These are phyloP conservation scores for Coelopa pilipes DNA, from an alignment of 2,888 invertebrate genomes.

Conservation along the genomic window DNA sequence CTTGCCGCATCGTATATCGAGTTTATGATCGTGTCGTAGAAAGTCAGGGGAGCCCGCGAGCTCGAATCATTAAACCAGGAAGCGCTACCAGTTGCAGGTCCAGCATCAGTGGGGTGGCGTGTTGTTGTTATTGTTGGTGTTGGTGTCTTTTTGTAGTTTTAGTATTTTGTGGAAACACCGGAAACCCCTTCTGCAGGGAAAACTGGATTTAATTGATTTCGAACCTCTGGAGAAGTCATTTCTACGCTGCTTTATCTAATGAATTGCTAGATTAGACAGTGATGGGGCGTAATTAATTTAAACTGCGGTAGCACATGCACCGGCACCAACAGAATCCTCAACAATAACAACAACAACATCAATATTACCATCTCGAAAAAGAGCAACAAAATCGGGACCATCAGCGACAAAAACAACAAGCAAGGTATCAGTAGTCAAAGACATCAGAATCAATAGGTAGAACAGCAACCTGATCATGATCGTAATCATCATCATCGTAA, in stretches of 20 bases:
- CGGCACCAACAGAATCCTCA: too few species aligned
- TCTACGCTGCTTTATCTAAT: constrained; percentile 11
- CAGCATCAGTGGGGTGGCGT: too few species aligned
- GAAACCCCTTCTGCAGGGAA: not conserved
- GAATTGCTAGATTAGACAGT: constrained; percentile 24
- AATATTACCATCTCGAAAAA: not conserved
- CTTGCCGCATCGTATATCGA: too few species aligned
- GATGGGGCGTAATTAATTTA: constrained; percentile 14
- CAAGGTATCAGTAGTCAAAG: too few species aligned
- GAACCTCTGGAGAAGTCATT: not conserved
- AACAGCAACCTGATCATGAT: too few species aligned
- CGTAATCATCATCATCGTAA: too few species aligned
- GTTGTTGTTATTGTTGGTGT: not conserved
- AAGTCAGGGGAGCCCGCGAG: not conserved
- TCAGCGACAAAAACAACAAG: not conserved
- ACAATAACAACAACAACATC: not conserved
- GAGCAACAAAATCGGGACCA: not conserved
- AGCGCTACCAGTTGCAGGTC: constrained; percentile 9
- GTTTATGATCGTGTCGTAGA: too few species aligned
- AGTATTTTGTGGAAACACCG: constrained; percentile 23
- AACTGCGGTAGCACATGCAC: too few species aligned
- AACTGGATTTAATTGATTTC: constrained; percentile 25
- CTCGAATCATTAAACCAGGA: constrained; percentile 30
- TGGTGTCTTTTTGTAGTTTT: not conserved
- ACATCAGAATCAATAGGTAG: too few species aligned